Percentiles rank a stretch among this genome's conserved stretches.
These are phyloP conservation scores for Microcebus ravelobensis DNA, from an alignment of 2,113 vertebrate genomes.

Conservation along the genomic window DNA sequence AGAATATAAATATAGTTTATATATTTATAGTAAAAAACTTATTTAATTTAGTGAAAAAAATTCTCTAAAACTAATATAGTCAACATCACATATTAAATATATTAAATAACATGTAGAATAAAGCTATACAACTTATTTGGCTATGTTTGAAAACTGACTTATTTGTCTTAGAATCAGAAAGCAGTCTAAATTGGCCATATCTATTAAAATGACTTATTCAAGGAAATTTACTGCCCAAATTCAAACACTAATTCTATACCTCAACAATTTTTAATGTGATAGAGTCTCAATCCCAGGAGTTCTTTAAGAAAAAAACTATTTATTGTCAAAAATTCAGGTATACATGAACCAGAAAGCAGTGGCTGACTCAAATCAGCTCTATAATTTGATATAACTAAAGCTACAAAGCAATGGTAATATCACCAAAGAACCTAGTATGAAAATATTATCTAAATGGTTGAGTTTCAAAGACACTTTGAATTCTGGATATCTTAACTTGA, in stretches of 20 bases:
- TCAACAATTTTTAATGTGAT: not conserved
- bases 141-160: not conserved
- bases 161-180: not conserved
- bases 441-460: not conserved
- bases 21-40: constrained; percentile 32
- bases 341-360: not conserved
- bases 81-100: not conserved
- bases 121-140: not conserved
- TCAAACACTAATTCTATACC: not conserved
- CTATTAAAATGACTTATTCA: not conserved
- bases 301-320: not conserved
- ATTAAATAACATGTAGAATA: not conserved
- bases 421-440: not conserved
- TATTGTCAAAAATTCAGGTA: not conserved
- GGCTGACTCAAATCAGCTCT: not conserved
- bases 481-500: constrained; percentile 26
- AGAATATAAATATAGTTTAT: not conserved
- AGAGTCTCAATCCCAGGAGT: not conserved
- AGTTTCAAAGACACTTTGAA: not conserved
- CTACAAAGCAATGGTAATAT: not conserved
- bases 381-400: not conserved
- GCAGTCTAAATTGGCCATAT: not conserved
- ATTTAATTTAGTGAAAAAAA: constrained; percentile 36
- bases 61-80: not conserved
- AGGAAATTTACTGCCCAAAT: not conserved